These are phyloP conservation scores for Sitodiplosis mosellana DNA, from an alignment of 1,140 invertebrate genomes.

Conservation along the genomic window DNA sequence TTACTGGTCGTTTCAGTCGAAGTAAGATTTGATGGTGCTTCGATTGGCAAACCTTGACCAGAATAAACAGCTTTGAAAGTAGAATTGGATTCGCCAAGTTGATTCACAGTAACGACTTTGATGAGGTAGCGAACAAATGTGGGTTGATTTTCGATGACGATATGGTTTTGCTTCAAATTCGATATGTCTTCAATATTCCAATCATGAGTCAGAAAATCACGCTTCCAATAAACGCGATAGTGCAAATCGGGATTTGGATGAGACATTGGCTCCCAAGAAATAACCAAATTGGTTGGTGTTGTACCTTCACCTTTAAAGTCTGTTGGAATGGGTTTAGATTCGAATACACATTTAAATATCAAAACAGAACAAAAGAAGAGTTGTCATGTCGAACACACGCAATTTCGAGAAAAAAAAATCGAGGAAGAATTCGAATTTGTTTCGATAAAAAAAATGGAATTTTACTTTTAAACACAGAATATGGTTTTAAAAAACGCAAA, in stretches of 20 bases:
- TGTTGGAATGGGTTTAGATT: no score
- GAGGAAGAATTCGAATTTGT: no score
- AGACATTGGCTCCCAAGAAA: constrained; percentile 91
- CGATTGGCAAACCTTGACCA: constrained; percentile 75
- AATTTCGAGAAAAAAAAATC: no score
- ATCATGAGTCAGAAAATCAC: constrained; percentile 50
- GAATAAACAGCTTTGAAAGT: constrained; percentile 64
- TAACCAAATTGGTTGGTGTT: constrained; percentile 75
- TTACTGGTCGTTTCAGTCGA: constrained; percentile 51
- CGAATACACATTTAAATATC: no score
- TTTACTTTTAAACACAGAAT: no score
- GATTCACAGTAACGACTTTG: constrained; percentile 83
- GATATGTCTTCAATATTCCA: constrained; percentile 56
- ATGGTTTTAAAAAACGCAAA: no score
- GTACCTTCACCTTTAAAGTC: constrained; percentile 76
- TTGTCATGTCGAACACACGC: no score
- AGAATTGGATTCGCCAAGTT: constrained; percentile 69
- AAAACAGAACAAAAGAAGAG: no score
- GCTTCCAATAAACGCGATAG: constrained; percentile 76
- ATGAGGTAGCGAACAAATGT: constrained; percentile 83
- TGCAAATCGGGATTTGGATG: constrained; percentile 89
- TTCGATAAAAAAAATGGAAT: no score
- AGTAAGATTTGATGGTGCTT: constrained; percentile 72
- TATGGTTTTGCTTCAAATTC: constrained; percentile 45
- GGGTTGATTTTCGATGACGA: constrained; percentile 63